Evolutionary conservation across 2,888 invertebrate species (phyloP).

Genomic region (Linnaemya tessellans): DNA sequence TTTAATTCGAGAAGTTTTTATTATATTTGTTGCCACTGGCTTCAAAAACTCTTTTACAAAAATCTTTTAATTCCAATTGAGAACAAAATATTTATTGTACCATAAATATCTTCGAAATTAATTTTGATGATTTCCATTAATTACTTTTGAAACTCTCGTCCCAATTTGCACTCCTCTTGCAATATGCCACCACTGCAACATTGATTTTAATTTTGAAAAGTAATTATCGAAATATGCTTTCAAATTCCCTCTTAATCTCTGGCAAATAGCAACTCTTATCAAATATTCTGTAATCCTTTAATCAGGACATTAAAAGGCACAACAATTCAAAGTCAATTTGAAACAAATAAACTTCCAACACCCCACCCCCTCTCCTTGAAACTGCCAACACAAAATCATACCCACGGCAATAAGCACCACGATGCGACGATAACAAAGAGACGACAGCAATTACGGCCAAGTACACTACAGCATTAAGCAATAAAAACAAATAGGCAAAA

Average conservation of each 20-base stretch:
- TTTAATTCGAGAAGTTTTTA: too few relatives aligned
- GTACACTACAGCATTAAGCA: conserved; percentile 56
- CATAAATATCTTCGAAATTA: background rate
- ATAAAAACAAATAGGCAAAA: conserved; percentile 59
- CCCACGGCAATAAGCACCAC: conserved; percentile 74
- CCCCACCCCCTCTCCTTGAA: conserved; percentile 75
- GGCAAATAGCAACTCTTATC: conserved; percentile 69
- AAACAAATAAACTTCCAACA: conserved; percentile 73
- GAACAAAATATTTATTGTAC: background rate
- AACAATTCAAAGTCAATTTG: conserved; percentile 70
- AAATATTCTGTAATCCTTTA: conserved; percentile 70
- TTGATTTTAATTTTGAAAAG: conserved; percentile 60
- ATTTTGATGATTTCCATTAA: background rate
- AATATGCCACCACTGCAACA: background rate
- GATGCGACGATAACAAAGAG: conserved; percentile 76
- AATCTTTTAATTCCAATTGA: background rate
- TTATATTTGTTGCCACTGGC: too few relatives aligned
- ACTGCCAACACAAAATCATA: background rate
- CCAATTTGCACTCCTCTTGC: background rate
- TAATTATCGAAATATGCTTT: conserved; percentile 69
- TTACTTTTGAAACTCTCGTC: conserved; percentile 1
- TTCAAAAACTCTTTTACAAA: too few relatives aligned
- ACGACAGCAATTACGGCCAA: conserved; percentile 52
- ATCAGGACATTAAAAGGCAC: conserved; percentile 65
- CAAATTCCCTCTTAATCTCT: conserved; percentile 63